Evolutionary conservation across 2,797 vertebrate species (phyloP).

Genomic region (Selene dorsalis): DNA sequence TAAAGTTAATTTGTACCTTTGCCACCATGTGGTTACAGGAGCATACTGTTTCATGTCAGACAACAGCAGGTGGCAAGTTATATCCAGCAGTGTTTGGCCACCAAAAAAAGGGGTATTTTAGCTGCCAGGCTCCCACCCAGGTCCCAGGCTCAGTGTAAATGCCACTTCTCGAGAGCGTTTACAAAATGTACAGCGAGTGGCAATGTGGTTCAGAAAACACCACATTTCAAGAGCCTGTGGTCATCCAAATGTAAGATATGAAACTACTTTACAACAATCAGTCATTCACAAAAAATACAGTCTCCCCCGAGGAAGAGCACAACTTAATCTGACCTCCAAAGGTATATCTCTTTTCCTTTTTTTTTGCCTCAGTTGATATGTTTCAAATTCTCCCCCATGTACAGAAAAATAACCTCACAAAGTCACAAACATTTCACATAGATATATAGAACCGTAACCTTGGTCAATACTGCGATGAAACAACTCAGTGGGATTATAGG

Average conservation of each 20-base stretch:
- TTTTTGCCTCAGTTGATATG: no score
- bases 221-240: conserved; percentile 6
- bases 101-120: conserved; percentile 19
- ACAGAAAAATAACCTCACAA: conserved; percentile 22
- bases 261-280: conserved; percentile 30
- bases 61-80: conserved; percentile 54
- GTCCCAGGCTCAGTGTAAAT: conserved; percentile 37
- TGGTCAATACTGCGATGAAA: conserved; percentile 19
- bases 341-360: no score
- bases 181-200: conserved; percentile 22
- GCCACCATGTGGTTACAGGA: conserved; percentile 50
- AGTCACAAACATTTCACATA: conserved; percentile 19
- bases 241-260: conserved; percentile 27
- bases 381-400: neutral
- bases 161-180: conserved; percentile 35
- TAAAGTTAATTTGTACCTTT: conserved; percentile 54
- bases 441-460: conserved; percentile 14
- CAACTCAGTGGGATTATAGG: conserved; percentile 19
- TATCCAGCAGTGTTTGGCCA: conserved; percentile 37
- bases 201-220: conserved; percentile 32
- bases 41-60: conserved; percentile 56
- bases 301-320: conserved; percentile 13
- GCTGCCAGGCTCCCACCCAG: conserved; percentile 18
- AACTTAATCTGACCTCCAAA: no score
- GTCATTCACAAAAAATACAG: neutral